phyloP scores from a whole-genome alignment of 2,113 vertebrate species.

The Anthoscopus minutus region DNA sequence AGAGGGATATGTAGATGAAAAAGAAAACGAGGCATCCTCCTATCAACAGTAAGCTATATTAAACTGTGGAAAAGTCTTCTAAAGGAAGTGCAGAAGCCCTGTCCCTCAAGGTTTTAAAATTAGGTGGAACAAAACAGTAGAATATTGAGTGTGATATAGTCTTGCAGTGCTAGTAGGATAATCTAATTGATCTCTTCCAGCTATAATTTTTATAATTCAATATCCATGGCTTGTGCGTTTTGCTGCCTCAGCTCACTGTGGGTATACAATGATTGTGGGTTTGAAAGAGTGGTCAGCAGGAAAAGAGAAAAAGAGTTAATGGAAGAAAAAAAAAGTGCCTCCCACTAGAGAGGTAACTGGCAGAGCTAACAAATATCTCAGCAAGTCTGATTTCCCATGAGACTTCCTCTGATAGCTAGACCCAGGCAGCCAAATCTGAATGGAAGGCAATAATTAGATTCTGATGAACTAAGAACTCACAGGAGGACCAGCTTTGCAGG shows the following conservation, averaged over 20 bases:
- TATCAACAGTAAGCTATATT: not conserved
- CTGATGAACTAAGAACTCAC: slow-evolving; percentile 63
- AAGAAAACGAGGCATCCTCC: not conserved
- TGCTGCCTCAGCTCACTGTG: slow-evolving; percentile 17
- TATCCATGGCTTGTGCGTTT: not conserved
- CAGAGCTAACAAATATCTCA: slow-evolving; percentile 60
- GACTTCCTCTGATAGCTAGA: slow-evolving; percentile 16
- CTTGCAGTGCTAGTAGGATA: not conserved
- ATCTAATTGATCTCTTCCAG: slow-evolving; percentile 18
- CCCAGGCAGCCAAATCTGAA: slow-evolving; percentile 44
- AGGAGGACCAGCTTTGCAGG: slow-evolving; percentile 23
- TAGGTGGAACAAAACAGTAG: not conserved
- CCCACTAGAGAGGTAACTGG: slow-evolving; percentile 17
- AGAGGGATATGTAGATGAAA: not conserved
- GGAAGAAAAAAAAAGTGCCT: slow-evolving; percentile 39
- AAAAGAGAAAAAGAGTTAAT: slow-evolving; percentile 63
- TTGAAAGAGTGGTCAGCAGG: slow-evolving; percentile 26
- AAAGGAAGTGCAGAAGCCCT: not conserved
- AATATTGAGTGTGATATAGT: not conserved
- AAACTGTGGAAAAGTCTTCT: not conserved
- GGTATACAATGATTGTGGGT: not conserved
- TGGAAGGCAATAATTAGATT: slow-evolving; percentile 70
- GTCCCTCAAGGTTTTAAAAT: not conserved
- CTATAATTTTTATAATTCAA: slow-evolving; percentile 35
- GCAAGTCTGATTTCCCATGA: slow-evolving; percentile 65